Base-by-base conservation (phyloP, 2,797 vertebrate genomes). In the Macropus fuliginosus region DNA sequence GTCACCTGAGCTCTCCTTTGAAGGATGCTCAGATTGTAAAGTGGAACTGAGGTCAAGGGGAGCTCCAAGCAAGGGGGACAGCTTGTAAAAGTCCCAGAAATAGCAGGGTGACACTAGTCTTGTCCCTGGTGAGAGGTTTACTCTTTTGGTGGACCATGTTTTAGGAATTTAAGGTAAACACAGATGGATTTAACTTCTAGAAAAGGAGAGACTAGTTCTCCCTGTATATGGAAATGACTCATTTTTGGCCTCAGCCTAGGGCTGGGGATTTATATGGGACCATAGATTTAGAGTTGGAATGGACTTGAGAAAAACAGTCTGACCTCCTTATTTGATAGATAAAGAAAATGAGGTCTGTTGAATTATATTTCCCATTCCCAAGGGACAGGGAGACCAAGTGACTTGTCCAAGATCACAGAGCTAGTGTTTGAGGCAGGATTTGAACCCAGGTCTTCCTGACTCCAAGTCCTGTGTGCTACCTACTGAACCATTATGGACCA, bases 181-280 rank as follows among this genome's bases (percentile, higher is more conserved):
- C 40, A 50, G 9, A 27, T 87, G 40, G 1, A 50, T 50, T 87
- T 27, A 87, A 4, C 40, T 87, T 14, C 24, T 81, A 24, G 66
- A 27, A 50, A 87, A 40, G 3, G 87, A 14, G 59, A 55, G 13
- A 92, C 87, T 87, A 8, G 87, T 94, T 91, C 62, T 95, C 46
- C 0, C 87, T 94, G 27, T 92, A n/a, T 95, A 56, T 94, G 62
- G 28, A 90, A 94, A 90, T 93, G 55, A 91, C 55, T 92, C 62
- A 2, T 91, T 94, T 90, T 55, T 57, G 29, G 21, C 94, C 57
- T 97, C 46, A 89, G 62, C 40, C 94, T 96, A 12, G 21, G 50
- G 52, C 93, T 95, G 52, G 18, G 66, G 21, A 24, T 81, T 18
- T 62, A 74, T 74, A n/a, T 52, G 52, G 34, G 34, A 40, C 9